Evolutionary conservation across 2,888 invertebrate genomes (phyloP), one percentile per base, ranked within the genome.

Genomic region (Rapana venosa): DNA sequence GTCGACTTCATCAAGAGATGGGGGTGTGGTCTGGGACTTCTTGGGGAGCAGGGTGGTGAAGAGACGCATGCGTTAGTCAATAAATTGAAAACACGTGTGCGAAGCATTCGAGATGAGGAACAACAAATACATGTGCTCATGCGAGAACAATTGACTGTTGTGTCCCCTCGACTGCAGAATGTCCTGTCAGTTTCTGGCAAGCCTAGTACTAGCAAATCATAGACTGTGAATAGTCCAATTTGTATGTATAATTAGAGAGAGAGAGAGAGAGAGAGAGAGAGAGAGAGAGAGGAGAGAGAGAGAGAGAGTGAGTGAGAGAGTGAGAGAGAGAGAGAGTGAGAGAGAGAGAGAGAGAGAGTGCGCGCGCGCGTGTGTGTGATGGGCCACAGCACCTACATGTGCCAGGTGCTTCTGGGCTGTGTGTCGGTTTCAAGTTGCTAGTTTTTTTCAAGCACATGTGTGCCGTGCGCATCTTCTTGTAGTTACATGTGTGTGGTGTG

Each of bases 11-110:
- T 79, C 17, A 79, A 35, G 35, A 79, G 79, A 79, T 79, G 79
- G 79, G 79, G 30, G 79, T 79, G 30, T 79, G 79, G 79, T 15
- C n/a, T 79, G 79, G 79, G 32, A 22, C 79, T 79, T 15, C 79
- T 32, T 79, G 79, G 79, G n/a, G 79, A 79, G 79, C 79, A 79
- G n/a, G 79, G 79, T 30, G 32, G 79, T 1, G 79, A 79, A 26
- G 61, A 61, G 61, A 61, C 61, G 61, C 61, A 61, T 22, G 61
- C 61, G 4, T 61, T 61, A 20, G 61, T 79, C 35, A 79, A 79
- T 35, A 35, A 15, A 79, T 8, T 79, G n/a, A 79, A 79, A 79
- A 79, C 32, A 79, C 30, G 79, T 8, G 79, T 79, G 79, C 35
- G 79, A 15, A 35, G 79, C 30, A 30, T 79, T 20, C 79, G 35